phyloP scores from a whole-genome alignment of 2,888 invertebrate species.

The Marasmarcha lunaedactyla region DNA sequence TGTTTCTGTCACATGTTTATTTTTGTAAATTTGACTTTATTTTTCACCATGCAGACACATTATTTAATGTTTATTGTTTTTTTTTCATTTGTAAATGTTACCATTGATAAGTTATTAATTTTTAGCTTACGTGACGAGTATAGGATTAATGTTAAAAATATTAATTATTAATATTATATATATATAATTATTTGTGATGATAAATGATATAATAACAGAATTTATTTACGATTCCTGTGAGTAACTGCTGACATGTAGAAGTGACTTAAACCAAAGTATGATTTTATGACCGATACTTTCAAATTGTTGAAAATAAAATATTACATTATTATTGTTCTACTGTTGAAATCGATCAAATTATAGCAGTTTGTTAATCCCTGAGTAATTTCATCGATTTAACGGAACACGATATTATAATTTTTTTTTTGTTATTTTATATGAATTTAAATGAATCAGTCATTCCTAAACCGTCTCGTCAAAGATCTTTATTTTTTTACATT shows the following conservation, averaged over 20 bases:
- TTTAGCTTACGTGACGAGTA: conserved; percentile 27
- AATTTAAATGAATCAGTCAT: conserved; percentile 30
- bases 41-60: conserved; percentile 36
- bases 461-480: conserved; percentile 56
- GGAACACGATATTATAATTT: conserved; percentile 5
- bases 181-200: conserved; percentile 6
- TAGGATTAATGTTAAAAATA: conserved; percentile 16
- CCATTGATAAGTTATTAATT: conserved; percentile 61
- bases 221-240: too few species aligned
- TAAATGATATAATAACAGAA: conserved; percentile 12
- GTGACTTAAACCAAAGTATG: too few species aligned
- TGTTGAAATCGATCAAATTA: neutral
- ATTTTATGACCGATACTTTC: too few species aligned
- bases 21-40: conserved; percentile 25
- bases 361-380: conserved; percentile 11
- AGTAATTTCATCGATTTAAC: too few species aligned
- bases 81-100: conserved; percentile 63
- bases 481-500: conserved; percentile 69
- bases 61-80: conserved; percentile 31
- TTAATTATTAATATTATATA: conserved; percentile 12
- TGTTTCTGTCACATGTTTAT: conserved; percentile 21
- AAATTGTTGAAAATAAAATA: too few species aligned
- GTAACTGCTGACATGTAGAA: too few species aligned
- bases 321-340: too few species aligned
- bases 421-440: conserved; percentile 11